Base-by-base conservation (phyloP, 2,888 invertebrate species). In the Eutolmus rufibarbis region DNA sequence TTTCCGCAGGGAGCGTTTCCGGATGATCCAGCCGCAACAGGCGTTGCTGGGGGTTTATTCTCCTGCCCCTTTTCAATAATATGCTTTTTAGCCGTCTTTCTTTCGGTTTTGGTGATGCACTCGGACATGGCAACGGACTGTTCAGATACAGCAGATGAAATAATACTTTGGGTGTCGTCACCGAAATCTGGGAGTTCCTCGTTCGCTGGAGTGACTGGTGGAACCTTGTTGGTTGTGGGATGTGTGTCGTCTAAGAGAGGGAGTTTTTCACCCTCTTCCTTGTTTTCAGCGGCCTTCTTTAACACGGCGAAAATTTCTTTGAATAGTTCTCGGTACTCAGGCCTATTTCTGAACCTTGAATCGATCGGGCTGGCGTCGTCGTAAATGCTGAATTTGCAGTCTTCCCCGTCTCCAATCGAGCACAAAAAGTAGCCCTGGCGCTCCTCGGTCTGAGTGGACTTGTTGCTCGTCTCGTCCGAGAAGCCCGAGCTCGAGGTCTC, bases 401-500 rank as follows among this genome's bases (percentile, higher is more conserved):
- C 96, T 90, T 97, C 97, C 14, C 97, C 97, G 91, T 97, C 97
- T 85, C 96, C 96, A 88, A 97, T 97, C 1, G 96, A 96, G 93
- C 97, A 97, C 84, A 97, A 93, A 92, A 97, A 96, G 19, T 96
- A 96, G n/a, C 97, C 97, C 0, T 96, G 95, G 14, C 96, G 94
- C 88, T 95, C 94, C 89, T 97, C 97, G 0, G 97, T 97, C 91
- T 97, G 97, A 5, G 97, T 97, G 2, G 94, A 94, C 91, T 97
- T 97, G 92, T 96, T 96, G 91, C 96, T 95, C 1, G 96, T 97
- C 92, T 97, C 97, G 90, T 97, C 97, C 0, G 96, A 95, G 91
- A 96, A 97, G 12, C 96, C 97, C 0, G 97, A 97, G 19, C 97
- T 97, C 31, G 96, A 96, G 0, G 97, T 97, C 91, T 97, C 97